phyloP scores from a whole-genome alignment of 2,888 invertebrate species.

The Autographa pulchrina region DNA sequence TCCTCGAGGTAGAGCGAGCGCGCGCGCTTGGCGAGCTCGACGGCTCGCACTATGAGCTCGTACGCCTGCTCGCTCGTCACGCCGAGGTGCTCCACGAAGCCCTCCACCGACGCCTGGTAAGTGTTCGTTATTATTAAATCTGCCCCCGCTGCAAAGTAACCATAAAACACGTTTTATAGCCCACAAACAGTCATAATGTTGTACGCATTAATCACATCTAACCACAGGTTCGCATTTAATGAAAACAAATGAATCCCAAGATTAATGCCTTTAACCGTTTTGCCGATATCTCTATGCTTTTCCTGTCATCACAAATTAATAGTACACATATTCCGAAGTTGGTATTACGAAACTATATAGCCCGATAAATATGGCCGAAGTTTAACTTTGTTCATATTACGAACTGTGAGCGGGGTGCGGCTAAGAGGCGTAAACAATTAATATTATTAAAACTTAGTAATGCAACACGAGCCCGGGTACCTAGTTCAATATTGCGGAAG shows the following conservation, averaged over 20 bases:
- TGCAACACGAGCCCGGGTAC: conserved; percentile 73
- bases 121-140: conserved; percentile 96
- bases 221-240: conserved; percentile 65
- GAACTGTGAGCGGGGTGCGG: conserved; percentile 79
- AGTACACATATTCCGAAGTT: conserved; percentile 63
- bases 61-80: conserved; percentile 91
- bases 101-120: conserved; percentile 95
- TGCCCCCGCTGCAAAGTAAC: conserved; percentile 92
- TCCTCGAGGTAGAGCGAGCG: conserved; percentile 90
- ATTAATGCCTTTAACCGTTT: conserved; percentile 71
- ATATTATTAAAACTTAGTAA: conserved; percentile 86
- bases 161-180: conserved; percentile 52
- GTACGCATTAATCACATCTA: conserved; percentile 70
- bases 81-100: conserved; percentile 93
- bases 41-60: conserved; percentile 93
- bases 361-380: conserved; percentile 80
- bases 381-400: conserved; percentile 72
- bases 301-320: conserved; percentile 69
- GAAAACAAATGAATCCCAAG: conserved; percentile 75
- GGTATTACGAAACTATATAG: conserved; percentile 78
- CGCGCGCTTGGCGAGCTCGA: conserved; percentile 93
- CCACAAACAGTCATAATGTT: conserved; percentile 55
- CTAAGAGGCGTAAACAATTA: conserved; percentile 83
- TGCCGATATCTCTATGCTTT: conserved; percentile 68
- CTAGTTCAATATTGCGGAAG: conserved; percentile 75